Evolutionary conservation across 2,797 vertebrate species (phyloP).

Genomic region (Rhinatrema bivittatum): DNA sequence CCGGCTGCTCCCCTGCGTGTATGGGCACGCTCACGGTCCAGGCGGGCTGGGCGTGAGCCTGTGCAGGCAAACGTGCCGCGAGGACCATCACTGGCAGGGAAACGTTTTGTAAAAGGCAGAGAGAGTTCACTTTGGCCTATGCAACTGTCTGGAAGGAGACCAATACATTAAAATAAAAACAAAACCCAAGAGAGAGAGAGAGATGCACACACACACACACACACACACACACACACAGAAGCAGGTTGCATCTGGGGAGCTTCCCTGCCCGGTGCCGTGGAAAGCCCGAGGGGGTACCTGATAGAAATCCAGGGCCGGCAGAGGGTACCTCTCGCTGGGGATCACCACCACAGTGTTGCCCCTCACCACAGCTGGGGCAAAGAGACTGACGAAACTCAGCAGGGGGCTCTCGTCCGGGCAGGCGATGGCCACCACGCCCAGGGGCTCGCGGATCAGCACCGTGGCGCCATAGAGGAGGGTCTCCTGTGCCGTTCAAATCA

Average conservation of each 20-base stretch:
- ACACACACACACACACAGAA: not conserved
- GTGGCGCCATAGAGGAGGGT: constrained; percentile 64
- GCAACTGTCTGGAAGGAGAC: not conserved
- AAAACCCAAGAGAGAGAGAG: not conserved
- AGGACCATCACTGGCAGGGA: too few relatives aligned
- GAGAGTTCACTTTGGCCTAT: too few relatives aligned
- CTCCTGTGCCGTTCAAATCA: constrained; percentile 16
- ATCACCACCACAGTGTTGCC: constrained; percentile 75
- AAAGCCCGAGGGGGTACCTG: constrained; percentile 59
- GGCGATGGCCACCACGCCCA: constrained; percentile 72
- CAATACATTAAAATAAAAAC: not conserved
- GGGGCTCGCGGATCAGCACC: constrained; percentile 65
- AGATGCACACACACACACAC: not conserved
- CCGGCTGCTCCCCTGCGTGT: too few relatives aligned
- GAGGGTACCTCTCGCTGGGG: constrained; percentile 66
- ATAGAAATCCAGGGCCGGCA: constrained; percentile 68
- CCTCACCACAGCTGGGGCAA: constrained; percentile 65
- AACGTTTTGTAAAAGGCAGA: too few relatives aligned
- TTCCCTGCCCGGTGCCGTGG: not conserved
- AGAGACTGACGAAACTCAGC: constrained; percentile 69
- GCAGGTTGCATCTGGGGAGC: not conserved
- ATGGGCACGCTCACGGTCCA: too few relatives aligned
- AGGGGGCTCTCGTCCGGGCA: constrained; percentile 70
- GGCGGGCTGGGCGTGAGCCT: too few relatives aligned
- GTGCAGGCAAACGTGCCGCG: too few relatives aligned